A percentile compares a stretch with the other conserved stretches of the same genome.
These are phyloP conservation scores for Oligia strigilis DNA, from an alignment of 2,888 invertebrate genomes.

Conservation along the genomic window DNA sequence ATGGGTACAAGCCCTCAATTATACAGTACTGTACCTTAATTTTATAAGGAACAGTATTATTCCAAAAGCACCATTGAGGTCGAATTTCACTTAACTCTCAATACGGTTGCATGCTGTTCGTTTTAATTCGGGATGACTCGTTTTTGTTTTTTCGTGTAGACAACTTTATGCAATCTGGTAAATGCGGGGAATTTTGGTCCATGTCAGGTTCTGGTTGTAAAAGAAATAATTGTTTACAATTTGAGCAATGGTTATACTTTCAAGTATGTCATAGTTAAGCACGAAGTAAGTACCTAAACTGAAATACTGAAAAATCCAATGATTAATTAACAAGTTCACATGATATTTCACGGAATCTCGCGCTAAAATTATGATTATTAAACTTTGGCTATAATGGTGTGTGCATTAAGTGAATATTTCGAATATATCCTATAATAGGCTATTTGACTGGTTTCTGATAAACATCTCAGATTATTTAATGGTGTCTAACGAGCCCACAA, in stretches of 20 bases:
- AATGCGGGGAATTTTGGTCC: not conserved
- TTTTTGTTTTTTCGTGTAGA: conserved; percentile 13
- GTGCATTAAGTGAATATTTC: conserved; percentile 19
- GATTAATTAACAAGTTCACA: conserved; percentile 25
- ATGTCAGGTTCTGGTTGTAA: not conserved
- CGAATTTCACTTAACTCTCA: conserved; percentile 50
- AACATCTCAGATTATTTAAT: too few species aligned
- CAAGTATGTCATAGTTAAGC: not conserved
- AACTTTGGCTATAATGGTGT: conserved; percentile 26
- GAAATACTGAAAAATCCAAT: conserved; percentile 22
- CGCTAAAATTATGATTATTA: conserved; percentile 19
- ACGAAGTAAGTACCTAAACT: not conserved
- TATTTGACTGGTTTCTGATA: too few species aligned
- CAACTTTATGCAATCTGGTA: not conserved
- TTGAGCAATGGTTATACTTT: not conserved
- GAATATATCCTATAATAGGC: conserved; percentile 28
- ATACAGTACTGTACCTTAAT: conserved; percentile 35
- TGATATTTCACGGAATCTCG: conserved; percentile 14
- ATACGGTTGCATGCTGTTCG: conserved; percentile 14
- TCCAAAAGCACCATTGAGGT: conserved; percentile 47
- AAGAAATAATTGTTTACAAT: not conserved
- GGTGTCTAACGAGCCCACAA: too few species aligned
- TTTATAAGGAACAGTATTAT: conserved; percentile 35
- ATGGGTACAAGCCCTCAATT: conserved; percentile 62
- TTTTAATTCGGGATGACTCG: conserved; percentile 3